A percentile compares a stretch with the other conserved stretches of the same genome.
Evolutionary conservation across 2,113 vertebrate species (phyloP).

Genomic region (Tragulus kanchil): DNA sequence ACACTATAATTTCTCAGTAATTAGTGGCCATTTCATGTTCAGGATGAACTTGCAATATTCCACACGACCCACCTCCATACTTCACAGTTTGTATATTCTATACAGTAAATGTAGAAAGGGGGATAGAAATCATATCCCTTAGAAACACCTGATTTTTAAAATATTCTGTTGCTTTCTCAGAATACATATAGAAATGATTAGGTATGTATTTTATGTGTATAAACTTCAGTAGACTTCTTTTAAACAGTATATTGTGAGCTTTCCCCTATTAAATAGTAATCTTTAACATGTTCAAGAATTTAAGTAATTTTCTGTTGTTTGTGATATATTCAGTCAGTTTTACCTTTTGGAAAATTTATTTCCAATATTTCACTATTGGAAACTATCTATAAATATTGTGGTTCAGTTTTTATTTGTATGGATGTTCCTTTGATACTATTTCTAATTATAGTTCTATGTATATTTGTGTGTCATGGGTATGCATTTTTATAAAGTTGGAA

Average conservation of each 20-base stretch:
- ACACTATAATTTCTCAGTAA: not conserved
- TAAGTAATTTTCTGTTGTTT: not conserved
- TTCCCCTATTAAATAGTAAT: slow-evolving; percentile 44
- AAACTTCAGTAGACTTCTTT: slow-evolving; percentile 13
- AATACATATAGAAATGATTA: not conserved
- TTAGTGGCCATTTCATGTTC: not conserved
- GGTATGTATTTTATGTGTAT: not conserved
- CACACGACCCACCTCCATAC: not conserved
- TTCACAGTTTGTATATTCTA: not conserved
- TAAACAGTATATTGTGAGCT: not conserved
- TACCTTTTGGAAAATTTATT: slow-evolving; percentile 46
- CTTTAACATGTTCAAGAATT: slow-evolving; percentile 11
- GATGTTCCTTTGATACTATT: slow-evolving; percentile 2
- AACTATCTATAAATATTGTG: not conserved
- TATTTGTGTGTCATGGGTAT: not conserved
- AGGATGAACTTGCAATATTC: not conserved
- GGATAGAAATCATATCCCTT: not conserved
- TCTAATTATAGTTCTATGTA: not conserved
- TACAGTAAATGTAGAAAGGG: not conserved
- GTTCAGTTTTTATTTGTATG: slow-evolving; percentile 42
- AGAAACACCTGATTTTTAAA: slow-evolving; percentile 34
- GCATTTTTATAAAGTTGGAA: slow-evolving; percentile 5
- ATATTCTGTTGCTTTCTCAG: not conserved
- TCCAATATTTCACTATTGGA: slow-evolving; percentile 3
- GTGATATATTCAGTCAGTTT: not conserved